A percentile compares a stretch with the other conserved stretches of the same genome.
phyloP scores from a whole-genome alignment of 2,888 invertebrate genomes.

The Lasiommata megera region DNA sequence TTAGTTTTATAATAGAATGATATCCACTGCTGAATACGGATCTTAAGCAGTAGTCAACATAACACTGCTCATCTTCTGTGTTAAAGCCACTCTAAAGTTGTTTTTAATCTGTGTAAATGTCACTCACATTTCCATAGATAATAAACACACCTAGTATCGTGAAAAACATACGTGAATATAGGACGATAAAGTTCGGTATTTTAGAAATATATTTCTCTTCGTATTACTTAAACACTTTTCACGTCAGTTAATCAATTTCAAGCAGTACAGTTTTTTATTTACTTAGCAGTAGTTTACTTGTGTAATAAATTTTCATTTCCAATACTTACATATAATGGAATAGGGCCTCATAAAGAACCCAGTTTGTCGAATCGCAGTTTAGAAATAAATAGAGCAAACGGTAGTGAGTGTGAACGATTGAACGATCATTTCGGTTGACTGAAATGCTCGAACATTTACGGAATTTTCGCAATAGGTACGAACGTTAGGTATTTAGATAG shows the following conservation, averaged over 20 bases:
- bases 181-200: no score
- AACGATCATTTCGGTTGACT: slow-evolving; percentile 4
- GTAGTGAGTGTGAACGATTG: slow-evolving; percentile 1
- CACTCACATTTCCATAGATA: no score
- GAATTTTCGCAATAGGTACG: slow-evolving; percentile 4
- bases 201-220: no score
- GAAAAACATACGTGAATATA: no score
- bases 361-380: not conserved
- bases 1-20: no score
- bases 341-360: not conserved
- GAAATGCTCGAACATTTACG: slow-evolving; percentile 5
- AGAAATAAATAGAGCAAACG: slow-evolving; percentile 4
- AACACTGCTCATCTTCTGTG: no score
- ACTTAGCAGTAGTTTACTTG: not conserved
- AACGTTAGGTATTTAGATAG: not conserved
- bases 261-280: not conserved
- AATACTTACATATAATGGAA: not conserved
- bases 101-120: no score
- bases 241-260: not conserved
- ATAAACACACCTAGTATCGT: no score
- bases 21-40: no score
- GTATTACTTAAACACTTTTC: no score
- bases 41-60: no score
- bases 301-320: not conserved
- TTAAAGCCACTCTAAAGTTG: no score